Conservation (phyloP, 2,113 vertebrate genomes). For the Nymphicus hollandicus region DNA sequence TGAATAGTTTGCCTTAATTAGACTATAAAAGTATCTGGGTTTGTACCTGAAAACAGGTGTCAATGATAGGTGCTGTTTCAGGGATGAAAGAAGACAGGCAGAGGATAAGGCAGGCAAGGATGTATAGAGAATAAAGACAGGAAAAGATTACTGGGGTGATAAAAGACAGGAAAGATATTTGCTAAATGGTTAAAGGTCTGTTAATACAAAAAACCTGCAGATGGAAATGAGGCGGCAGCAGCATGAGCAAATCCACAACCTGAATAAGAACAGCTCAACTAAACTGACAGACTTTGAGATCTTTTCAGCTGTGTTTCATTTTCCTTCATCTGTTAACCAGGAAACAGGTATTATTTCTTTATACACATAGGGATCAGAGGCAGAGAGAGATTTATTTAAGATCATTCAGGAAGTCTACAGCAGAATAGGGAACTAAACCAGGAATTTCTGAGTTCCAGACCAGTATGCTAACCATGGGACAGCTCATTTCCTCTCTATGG, state of each 20-base stretch:
- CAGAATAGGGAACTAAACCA: conserved; percentile 4
- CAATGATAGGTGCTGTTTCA: not conserved
- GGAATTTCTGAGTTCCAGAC: conserved; percentile 24
- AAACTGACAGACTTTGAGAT: fast-evolving
- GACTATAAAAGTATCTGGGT: not conserved
- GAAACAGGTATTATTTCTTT: not conserved
- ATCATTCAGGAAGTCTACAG: not conserved
- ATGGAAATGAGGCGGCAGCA: not conserved
- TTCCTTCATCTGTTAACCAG: not conserved
- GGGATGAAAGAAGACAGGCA: not conserved
- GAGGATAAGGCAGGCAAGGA: not conserved
- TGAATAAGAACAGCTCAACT: not conserved
- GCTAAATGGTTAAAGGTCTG: not conserved
- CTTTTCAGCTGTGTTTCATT: not conserved
- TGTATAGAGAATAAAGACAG: not conserved
- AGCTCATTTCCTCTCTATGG: conserved; percentile 38
- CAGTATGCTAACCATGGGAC: not conserved
- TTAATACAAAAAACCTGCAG: not conserved
- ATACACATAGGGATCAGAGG: not conserved
- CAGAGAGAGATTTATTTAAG: not conserved
- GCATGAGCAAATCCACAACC: not conserved
- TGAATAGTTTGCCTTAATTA: not conserved
- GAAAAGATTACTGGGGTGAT: not conserved
- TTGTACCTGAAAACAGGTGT: not conserved
- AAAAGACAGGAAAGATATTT: not conserved